phyloP scores from a whole-genome alignment of 2,113 vertebrate genomes.

The Prunella fulvescens region DNA sequence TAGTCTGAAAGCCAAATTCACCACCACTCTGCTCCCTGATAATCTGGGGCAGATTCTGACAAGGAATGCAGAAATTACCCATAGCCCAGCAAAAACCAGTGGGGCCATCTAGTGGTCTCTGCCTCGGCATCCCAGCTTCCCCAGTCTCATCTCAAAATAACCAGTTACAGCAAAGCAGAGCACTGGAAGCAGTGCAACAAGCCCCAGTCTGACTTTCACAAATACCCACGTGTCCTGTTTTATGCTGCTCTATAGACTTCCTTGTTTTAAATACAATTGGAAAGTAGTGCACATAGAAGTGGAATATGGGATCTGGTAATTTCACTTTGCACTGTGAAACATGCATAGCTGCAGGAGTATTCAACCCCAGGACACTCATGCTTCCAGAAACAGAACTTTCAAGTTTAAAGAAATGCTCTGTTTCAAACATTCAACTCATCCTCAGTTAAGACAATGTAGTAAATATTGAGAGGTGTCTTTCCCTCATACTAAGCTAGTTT shows the following conservation, averaged over 20 bases:
- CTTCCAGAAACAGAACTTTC: not conserved
- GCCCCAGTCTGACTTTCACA: not conserved
- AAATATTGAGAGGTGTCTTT: not conserved
- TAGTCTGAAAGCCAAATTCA: not conserved
- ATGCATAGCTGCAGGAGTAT: rapidly evolving
- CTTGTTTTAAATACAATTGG: not conserved
- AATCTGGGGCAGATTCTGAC: not conserved
- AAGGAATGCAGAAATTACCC: not conserved
- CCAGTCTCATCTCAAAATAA: not conserved
- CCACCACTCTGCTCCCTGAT: not conserved
- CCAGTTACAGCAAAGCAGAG: not conserved
- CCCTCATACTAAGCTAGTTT: not conserved
- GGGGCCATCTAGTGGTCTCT: constrained; percentile 52
- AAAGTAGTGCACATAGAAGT: not conserved
- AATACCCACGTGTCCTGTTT: not conserved
- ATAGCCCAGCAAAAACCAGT: not conserved
- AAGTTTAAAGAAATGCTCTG: not conserved
- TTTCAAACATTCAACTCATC: not conserved
- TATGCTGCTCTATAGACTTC: not conserved
- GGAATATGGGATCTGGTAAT: not conserved
- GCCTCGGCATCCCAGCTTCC: not conserved
- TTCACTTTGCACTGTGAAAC: not conserved
- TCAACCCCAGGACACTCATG: not conserved
- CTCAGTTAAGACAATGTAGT: not conserved
- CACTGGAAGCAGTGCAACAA: not conserved